Evolutionary conservation across 1,140 invertebrate species (phyloP).

Genomic region (Rhysida immarginata): DNA sequence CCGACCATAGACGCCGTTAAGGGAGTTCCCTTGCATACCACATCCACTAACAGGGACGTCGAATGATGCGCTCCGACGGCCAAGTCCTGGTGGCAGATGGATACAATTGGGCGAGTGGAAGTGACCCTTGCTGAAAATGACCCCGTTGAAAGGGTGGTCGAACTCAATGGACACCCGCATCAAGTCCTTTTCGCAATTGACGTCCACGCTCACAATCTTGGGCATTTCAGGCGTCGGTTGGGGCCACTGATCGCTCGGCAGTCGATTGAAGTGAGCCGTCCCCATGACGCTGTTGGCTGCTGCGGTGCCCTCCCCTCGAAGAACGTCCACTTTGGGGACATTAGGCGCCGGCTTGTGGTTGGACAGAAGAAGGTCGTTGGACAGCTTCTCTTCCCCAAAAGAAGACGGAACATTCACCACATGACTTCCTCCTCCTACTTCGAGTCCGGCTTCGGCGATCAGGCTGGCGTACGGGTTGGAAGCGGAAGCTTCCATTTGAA

Average conservation of each 20-base stretch:
- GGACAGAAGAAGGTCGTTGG: too few relatives aligned
- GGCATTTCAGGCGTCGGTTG: conserved; percentile 18
- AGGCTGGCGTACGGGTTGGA: not conserved
- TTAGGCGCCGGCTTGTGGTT: too few relatives aligned
- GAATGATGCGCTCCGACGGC: conserved; percentile 68
- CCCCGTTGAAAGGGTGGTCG: conserved; percentile 84
- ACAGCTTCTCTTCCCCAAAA: too few relatives aligned
- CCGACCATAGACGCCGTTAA: conserved; percentile 60
- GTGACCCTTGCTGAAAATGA: conserved; percentile 76
- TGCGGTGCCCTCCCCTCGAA: too few relatives aligned
- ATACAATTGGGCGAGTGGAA: conserved; percentile 85
- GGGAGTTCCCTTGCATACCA: conserved; percentile 77
- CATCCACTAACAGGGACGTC: conserved; percentile 81
- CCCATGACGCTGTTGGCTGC: too few relatives aligned
- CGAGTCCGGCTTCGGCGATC: too few relatives aligned
- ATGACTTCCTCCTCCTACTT: too few relatives aligned
- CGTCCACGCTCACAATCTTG: conserved; percentile 18
- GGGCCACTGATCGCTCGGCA: conserved; percentile 9
- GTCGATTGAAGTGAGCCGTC: conserved; percentile 2
- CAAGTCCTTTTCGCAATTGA: conserved; percentile 72
- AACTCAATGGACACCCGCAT: conserved; percentile 91
- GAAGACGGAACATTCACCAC: too few relatives aligned
- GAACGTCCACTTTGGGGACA: too few relatives aligned
- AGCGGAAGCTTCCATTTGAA: not conserved
- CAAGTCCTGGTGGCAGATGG: conserved; percentile 70